Evolutionary conservation across 2,888 invertebrate genomes (phyloP), one percentile per base, ranked within the genome.

Genomic region (Lingula anatina): DNA sequence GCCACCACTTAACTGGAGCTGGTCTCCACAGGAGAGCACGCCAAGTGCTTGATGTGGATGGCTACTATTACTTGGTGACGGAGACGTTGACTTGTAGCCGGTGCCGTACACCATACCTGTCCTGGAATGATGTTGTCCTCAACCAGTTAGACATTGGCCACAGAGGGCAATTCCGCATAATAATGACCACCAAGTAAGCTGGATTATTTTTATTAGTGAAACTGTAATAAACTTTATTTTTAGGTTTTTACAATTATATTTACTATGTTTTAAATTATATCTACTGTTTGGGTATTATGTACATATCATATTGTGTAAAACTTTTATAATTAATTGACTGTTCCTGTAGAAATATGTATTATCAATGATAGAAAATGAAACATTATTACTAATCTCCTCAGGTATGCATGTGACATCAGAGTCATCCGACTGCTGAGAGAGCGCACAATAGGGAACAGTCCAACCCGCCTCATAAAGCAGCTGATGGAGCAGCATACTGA

Each of bases 31-130:
- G 47, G 26, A 28, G 48, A 20, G 44, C 53, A 0, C 26, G 55
- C 9, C 48, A 55, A 9, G 64, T 64, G 2, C 24, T 54, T 0
- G 62, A 64, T 37, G 39, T 61, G 12, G 59, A 55, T 38, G 31
- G 50, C 20, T 54, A 20, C 20, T 63, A 58, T 50, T 53, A 46
- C 47, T 44, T 61, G 36, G 57, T 48, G 2, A 20, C 49, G n/a
- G 60, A 61, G 20, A 39, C 53, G 7, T 42, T 62, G n/a, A 49
- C 47, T 9, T 62, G 60, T 41, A 20, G 38, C 9, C 46, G 25
- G 7, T 62, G 58, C 37, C 23, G 40, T 0, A 26, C 24, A 2
- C 53, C 42, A 35, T 48, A 52, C n/a, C 38, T 56, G 5, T 39
- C 46, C 24, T 59, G 60, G 57, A 51, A 47, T 28, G 38, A 50